A percentile compares a stretch with the other conserved stretches of the same genome.
These are phyloP conservation scores for Vulpes lagopus DNA, from an alignment of 2,113 vertebrate species.

Conservation along the genomic window DNA sequence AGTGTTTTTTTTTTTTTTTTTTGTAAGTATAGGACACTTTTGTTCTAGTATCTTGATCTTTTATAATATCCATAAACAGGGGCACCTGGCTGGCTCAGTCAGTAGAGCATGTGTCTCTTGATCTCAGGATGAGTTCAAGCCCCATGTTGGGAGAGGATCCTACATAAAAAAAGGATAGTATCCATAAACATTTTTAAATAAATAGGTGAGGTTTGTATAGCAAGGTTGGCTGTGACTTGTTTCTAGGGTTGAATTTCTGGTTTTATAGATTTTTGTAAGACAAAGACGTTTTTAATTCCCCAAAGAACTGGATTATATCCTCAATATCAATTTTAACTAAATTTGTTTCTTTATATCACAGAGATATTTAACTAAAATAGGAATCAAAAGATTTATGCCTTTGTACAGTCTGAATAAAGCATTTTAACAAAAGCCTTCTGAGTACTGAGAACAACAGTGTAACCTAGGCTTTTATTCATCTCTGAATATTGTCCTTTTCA, in stretches of 20 bases:
- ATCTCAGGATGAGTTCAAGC: not conserved
- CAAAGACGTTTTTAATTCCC: not conserved
- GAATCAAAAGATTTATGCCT: not conserved
- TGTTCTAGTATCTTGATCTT: not conserved
- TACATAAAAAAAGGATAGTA: not conserved
- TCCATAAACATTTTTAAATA: not conserved
- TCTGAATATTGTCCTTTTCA: not conserved
- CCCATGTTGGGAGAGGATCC: not conserved
- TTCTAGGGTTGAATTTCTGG: not conserved
- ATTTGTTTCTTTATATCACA: not conserved
- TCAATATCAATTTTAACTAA: not conserved
- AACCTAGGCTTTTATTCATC: not conserved
- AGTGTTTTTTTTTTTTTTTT: not conserved
- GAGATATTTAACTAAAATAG: not conserved
- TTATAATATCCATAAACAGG: not conserved
- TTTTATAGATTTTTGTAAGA: not conserved
- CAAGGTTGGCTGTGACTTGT: not conserved
- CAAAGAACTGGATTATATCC: not conserved
- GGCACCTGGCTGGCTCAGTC: not conserved
- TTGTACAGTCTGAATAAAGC: not conserved
- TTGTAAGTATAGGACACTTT: not conserved
- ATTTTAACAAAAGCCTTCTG: not conserved
- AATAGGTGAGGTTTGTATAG: not conserved
- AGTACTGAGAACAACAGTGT: not conserved
- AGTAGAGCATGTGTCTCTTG: not conserved